Percentiles rank a stretch among this genome's conserved stretches.
These are phyloP conservation scores for Trachops cirrhosus DNA, from an alignment of 2,797 vertebrate genomes.

Conservation along the genomic window DNA sequence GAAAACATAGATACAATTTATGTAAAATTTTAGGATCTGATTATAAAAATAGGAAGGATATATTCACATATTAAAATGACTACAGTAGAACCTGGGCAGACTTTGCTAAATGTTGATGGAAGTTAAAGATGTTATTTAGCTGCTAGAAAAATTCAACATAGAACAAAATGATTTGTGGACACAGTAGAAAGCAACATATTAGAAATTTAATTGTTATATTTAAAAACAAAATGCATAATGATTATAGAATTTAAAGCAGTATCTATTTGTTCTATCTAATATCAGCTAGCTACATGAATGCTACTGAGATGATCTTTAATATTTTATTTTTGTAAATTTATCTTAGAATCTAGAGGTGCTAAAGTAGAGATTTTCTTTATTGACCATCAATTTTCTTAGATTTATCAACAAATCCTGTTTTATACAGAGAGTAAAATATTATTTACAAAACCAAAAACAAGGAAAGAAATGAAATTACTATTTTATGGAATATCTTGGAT, in stretches of 20 bases:
- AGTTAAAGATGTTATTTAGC: constrained; percentile 18
- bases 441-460: neutral
- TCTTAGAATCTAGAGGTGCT: neutral
- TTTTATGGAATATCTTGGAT: neutral
- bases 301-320: neutral
- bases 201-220: neutral
- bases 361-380: neutral
- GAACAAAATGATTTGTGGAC: neutral
- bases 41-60: neutral
- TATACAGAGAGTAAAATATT: neutral
- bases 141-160: neutral
- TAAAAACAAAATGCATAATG: neutral
- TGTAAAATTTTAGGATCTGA: neutral
- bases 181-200: neutral
- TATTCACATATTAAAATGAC: neutral
- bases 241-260: neutral
- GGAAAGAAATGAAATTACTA: neutral
- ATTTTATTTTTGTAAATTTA: constrained; percentile 9
- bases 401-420: neutral
- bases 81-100: neutral
- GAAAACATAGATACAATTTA: neutral
- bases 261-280: neutral
- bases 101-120: neutral
- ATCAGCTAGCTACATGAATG: neutral
- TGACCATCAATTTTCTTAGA: neutral